A percentile compares a stretch with the other conserved stretches of the same genome.
These are phyloP conservation scores for Sinella curviseta DNA, from an alignment of 1,140 invertebrate genomes.

Conservation along the genomic window DNA sequence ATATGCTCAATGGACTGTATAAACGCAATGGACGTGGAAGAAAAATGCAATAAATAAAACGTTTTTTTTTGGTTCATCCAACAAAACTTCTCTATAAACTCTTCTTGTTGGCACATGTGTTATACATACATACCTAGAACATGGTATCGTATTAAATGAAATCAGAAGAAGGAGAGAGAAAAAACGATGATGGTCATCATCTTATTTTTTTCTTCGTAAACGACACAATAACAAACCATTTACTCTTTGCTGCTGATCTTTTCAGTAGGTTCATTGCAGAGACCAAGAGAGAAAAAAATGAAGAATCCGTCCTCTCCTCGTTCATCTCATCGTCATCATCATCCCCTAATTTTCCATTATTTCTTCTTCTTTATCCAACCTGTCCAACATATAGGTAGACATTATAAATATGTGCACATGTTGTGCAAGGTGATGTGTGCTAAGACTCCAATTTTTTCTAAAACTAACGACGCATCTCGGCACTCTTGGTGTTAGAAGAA, in stretches of 20 bases:
- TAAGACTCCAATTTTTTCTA: neutral
- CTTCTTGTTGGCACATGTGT: neutral
- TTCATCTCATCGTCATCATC: neutral
- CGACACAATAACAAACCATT: conserved; percentile 6
- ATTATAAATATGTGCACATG: too few relatives aligned
- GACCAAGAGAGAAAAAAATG: neutral
- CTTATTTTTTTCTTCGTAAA: neutral
- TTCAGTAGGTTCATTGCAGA: too few relatives aligned
- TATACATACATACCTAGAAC: neutral
- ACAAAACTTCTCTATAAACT: neutral
- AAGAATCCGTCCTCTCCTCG: neutral
- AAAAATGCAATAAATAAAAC: neutral
- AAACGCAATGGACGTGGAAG: neutral
- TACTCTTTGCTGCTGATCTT: too few relatives aligned
- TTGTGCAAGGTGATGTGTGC: neutral
- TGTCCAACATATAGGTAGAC: too few relatives aligned
- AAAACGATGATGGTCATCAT: conserved; percentile 5
- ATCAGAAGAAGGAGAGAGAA: neutral
- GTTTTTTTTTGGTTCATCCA: neutral
- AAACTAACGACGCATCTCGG: neutral
- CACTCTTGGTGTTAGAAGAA: too few relatives aligned
- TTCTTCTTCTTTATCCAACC: too few relatives aligned
- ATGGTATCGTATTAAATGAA: neutral
- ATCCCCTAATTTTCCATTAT: neutral
- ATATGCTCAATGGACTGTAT: neutral